These are phyloP conservation scores for Heteromormyrus szaboi DNA, from an alignment of 2,797 vertebrate genomes.

Conservation along the genomic window DNA sequence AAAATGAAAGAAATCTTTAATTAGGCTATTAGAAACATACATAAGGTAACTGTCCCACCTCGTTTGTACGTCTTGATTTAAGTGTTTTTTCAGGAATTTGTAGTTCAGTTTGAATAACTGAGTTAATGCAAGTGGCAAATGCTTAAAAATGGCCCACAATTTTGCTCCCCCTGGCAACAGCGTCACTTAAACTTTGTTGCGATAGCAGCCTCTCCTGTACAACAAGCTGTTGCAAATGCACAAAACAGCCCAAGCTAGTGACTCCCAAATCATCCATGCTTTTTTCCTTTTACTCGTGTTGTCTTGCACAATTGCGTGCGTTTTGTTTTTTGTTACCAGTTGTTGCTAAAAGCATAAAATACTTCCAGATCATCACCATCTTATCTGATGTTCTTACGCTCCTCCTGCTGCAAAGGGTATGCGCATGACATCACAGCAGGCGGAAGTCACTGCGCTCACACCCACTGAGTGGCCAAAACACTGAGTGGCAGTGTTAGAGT, in stretches of 20 bases:
- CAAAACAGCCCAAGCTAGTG: not conserved
- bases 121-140: not conserved
- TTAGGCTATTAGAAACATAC: not conserved
- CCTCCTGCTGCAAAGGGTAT: not conserved
- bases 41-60: not conserved
- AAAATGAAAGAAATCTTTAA: not conserved
- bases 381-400: not conserved
- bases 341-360: not conserved
- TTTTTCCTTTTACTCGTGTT: not conserved
- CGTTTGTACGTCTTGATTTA: not conserved
- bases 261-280: not conserved
- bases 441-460: not conserved
- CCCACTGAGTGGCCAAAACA: not conserved
- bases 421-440: not conserved
- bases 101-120: not conserved
- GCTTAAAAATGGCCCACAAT: not conserved
- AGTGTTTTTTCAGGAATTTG: not conserved
- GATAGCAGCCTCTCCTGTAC: not conserved
- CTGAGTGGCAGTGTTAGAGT: not conserved
- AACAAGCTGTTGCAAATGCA: not conserved
- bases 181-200: not conserved
- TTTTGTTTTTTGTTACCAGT: not conserved
- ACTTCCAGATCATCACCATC: not conserved
- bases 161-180: not conserved
- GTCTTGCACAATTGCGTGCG: not conserved